These are phyloP conservation scores for Rachycentron canadum DNA, from an alignment of 2,797 vertebrate genomes.

Conservation along the genomic window DNA sequence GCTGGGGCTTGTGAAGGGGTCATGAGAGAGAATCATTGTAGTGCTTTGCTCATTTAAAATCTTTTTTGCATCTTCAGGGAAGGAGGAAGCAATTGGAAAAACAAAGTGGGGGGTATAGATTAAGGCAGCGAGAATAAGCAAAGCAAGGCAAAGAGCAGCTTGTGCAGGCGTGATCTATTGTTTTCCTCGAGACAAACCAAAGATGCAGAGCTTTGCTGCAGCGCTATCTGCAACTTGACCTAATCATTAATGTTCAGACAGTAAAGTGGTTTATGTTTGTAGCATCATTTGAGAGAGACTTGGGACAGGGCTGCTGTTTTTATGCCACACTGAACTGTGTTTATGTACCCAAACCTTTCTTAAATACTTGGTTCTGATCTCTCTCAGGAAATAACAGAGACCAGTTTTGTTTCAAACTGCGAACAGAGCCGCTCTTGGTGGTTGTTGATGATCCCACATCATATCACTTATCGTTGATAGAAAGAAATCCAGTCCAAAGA, in stretches of 20 bases:
- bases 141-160: not conserved
- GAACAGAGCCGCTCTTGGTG: too few relatives aligned
- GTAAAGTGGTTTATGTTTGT: not conserved
- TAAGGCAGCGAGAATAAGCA: not conserved
- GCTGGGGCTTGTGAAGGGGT: slow-evolving; percentile 55
- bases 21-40: slow-evolving; percentile 61
- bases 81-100: slow-evolving; percentile 32
- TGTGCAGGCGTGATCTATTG: not conserved
- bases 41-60: slow-evolving; percentile 75
- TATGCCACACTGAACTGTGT: not conserved
- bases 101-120: not conserved
- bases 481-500: too few relatives aligned
- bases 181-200: not conserved
- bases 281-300: not conserved
- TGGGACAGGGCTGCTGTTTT: not conserved
- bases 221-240: not conserved
- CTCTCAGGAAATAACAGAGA: not conserved
- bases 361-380: not conserved
- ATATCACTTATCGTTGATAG: too few relatives aligned
- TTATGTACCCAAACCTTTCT: not conserved
- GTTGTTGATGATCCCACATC: too few relatives aligned
- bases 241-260: not conserved
- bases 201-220: not conserved
- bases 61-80: slow-evolving; percentile 72
- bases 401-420: not conserved